Percentiles rank a stretch among this genome's conserved stretches.
phyloP scores from a whole-genome alignment of 2,888 invertebrate genomes.

The Ctenicera cuprea region DNA sequence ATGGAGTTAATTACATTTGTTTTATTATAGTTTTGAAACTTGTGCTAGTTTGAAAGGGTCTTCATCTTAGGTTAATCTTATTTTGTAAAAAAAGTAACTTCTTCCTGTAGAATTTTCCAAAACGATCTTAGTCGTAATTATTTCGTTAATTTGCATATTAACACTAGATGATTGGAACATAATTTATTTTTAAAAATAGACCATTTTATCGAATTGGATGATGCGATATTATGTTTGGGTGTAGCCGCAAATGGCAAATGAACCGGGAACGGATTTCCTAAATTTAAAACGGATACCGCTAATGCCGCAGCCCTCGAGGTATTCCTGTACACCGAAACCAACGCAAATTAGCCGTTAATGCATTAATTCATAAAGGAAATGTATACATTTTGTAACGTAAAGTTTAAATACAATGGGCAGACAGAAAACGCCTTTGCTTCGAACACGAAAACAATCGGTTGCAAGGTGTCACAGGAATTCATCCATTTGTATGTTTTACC shows the following conservation, averaged over 20 bases:
- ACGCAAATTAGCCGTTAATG: constrained; percentile 2
- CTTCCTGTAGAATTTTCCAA: too few relatives aligned
- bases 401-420: constrained; percentile 15
- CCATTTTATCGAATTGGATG: constrained; percentile 5
- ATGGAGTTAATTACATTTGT: too few relatives aligned
- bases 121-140: too few relatives aligned
- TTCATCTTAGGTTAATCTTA: too few relatives aligned
- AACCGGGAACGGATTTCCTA: constrained; percentile 31
- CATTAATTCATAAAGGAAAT: constrained; percentile 26
- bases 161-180: too few relatives aligned
- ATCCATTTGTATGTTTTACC: constrained; percentile 1
- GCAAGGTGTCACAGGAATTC: constrained; percentile 17
- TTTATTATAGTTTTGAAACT: too few relatives aligned
- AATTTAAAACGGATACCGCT: constrained; percentile 24
- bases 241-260: constrained; percentile 16
- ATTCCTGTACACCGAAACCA: constrained; percentile 11
- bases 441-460: constrained; percentile 12
- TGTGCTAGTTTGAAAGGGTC: too few relatives aligned
- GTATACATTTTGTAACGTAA: not conserved
- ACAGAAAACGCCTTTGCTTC: constrained; percentile 3
- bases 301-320: constrained; percentile 19
- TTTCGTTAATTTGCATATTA: too few relatives aligned
- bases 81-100: too few relatives aligned
- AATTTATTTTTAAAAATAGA: not conserved
- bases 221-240: constrained; percentile 13